phyloP scores from a whole-genome alignment of 1,140 invertebrate genomes.

The Drosophila quadrilineata region DNA sequence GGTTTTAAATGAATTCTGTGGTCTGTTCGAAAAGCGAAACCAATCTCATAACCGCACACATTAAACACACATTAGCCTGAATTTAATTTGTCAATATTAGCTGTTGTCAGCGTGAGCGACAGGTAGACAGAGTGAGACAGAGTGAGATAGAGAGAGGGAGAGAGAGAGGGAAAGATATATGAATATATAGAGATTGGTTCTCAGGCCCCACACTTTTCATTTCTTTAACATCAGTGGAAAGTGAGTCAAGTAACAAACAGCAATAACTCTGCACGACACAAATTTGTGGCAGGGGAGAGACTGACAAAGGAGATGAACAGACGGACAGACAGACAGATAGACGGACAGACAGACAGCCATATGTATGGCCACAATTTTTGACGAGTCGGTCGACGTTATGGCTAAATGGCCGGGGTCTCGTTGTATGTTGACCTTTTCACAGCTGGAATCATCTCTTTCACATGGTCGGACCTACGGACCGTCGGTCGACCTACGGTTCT shows the following conservation, averaged over 20 bases:
- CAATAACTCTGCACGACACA: slow-evolving; percentile 63
- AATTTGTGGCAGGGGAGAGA: too few relatives aligned
- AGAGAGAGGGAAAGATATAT: not conserved
- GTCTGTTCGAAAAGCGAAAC: not conserved
- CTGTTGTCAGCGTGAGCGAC: slow-evolving; percentile 25
- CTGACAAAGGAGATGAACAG: too few relatives aligned
- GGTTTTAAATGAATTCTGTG: not conserved
- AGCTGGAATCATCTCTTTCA: slow-evolving; percentile 76
- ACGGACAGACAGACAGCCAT: slow-evolving; percentile 36
- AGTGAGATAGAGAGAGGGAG: too few relatives aligned
- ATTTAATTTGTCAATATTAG: slow-evolving; percentile 79
- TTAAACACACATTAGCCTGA: slow-evolving; percentile 74
- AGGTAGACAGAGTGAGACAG: too few relatives aligned
- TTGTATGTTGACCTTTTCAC: slow-evolving; percentile 72
- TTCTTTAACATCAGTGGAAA: slow-evolving; percentile 59
- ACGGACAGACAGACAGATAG: not conserved
- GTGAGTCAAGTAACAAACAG: slow-evolving; percentile 55
- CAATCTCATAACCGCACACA: slow-evolving; percentile 41
- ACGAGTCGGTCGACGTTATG: slow-evolving; percentile 3
- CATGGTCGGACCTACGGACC: slow-evolving; percentile 19
- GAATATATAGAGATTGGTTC: slow-evolving; percentile 48
- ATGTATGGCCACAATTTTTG: too few relatives aligned
- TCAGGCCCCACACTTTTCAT: slow-evolving; percentile 74
- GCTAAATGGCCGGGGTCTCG: slow-evolving; percentile 54
- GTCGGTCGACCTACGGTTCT: slow-evolving; percentile 28